Percentiles rank a stretch among this genome's conserved stretches.
Evolutionary conservation across 2,113 vertebrate genomes (phyloP).

Genomic region (Saimiri boliviensis): DNA sequence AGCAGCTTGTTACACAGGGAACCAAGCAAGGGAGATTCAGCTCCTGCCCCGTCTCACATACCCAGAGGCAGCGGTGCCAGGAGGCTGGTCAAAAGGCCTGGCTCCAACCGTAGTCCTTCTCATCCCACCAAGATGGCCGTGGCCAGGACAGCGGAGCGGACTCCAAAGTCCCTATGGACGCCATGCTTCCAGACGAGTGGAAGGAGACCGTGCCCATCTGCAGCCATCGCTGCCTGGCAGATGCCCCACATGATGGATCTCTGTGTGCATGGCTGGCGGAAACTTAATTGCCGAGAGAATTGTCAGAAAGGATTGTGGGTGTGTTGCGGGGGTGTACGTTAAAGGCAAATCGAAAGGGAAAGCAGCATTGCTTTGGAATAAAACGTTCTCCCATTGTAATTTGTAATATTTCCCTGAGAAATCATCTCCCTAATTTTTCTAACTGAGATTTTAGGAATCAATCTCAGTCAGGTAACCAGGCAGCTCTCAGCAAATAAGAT

Average conservation of each 20-base stretch:
- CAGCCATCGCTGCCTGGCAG: accelerated
- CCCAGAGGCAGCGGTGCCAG: neutral
- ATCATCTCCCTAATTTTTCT: constrained; percentile 42
- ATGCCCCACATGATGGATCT: neutral
- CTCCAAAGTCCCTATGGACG: accelerated
- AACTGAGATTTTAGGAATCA: constrained; percentile 41
- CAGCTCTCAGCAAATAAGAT: neutral
- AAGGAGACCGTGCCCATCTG: accelerated
- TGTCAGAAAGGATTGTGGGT: constrained; percentile 30
- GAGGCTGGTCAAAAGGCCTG: accelerated
- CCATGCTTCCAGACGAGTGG: neutral
- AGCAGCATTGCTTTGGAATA: constrained; percentile 52
- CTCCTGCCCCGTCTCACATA: neutral
- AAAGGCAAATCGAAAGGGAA: constrained; percentile 59
- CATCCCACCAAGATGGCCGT: neutral
- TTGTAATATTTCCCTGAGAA: constrained; percentile 65
- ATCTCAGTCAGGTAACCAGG: neutral
- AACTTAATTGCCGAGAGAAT: constrained; percentile 43
- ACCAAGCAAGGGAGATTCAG: too few relatives aligned
- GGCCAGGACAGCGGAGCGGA: accelerated
- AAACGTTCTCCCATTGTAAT: constrained; percentile 55
- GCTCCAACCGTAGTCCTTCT: accelerated
- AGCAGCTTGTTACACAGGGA: accelerated
- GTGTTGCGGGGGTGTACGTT: neutral
- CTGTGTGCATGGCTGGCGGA: neutral